Evolutionary conservation across 23 tunicate genomes (phyloP), one percentile per base, ranked within the genome.

Genomic region (Aplidium turbinatum): DNA sequence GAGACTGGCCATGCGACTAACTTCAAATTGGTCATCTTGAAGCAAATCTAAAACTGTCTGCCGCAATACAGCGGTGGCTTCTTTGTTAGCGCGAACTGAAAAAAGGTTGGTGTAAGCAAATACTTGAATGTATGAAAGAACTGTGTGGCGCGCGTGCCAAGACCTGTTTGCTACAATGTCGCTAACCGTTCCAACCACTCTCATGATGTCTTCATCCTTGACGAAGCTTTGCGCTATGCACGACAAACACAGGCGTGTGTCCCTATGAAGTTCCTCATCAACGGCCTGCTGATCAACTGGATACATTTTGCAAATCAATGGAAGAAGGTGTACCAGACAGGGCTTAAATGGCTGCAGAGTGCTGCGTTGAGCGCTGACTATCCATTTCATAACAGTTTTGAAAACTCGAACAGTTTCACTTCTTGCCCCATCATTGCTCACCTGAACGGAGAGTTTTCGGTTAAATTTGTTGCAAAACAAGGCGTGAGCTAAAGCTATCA

Each of bases 71-170:
- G 20, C 31, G 31, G 54, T 51, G 34, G 69, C 65, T 5, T 31
- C 38, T 16, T 54, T 31, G 19, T 62, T 52, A 5, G 52, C 47
- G 7, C 61, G 56, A 9, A 91, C 6, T 11, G 78, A 33, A 71
- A 91, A 91, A 47, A 91, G 35, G 60, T 91, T 91, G 78, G 57
- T 79, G 76, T 54, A 91, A 33, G 75, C 75, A 57, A 91, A 84
- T 30, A 91, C 89, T 35, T 91, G 97, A 38, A 79, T 69, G 47
- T 85, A 91, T 23, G 76, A 57, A 21, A 91, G 82, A 2, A 79
- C 51, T 11, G 87, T 74, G 65, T 83, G 84, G 23, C 97, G 91
- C 0, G 88, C 87, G 52, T 91, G 97, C 97, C 97, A 91, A 31
- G 91, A 91, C 32, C 47, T 72, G 56, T 65, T 35, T 22, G 61